Evolutionary conservation across 1,140 invertebrate genomes (phyloP), one percentile per base, ranked within the genome.

Genomic region (Aphelenchoides fujianensis): DNA sequence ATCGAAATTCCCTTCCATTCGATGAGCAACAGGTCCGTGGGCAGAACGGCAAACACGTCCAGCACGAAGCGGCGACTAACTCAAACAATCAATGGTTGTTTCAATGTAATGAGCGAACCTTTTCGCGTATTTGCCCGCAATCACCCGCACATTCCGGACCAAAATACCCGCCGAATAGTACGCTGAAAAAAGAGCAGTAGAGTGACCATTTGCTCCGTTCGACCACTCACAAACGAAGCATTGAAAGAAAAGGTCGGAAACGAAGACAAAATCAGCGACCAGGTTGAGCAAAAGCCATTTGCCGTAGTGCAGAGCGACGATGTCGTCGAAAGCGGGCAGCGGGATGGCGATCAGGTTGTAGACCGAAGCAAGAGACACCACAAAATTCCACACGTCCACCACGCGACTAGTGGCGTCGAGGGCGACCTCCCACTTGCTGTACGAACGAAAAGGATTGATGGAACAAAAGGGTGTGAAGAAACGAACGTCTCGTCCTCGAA

Each of bases 381-480:
- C 19, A 16, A 30, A 32, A 2, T 69, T 30, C 67, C 67, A 69
- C 12, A 16, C n/a, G 16, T 19, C 19, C 1, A 69, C 16, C 12
- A 9, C n/a, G 1, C n/a, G 12, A 35, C 67, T 69, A 12, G 23
- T 19, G n/a, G 30, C 67, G 2, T 69, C 67, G n/a, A 69, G 35
- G n/a, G 67, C 68, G 19, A 69, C 19, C 1, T 71, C 67, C 16
- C 16, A 5, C 23, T 30, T 23, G 57, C 67, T 69, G 30, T 23
- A 69, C 23, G 32, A n/a, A n/a, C n/a, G n/a, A n/a, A n/a, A n/a
- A n/a, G n/a, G n/a, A n/a, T n/a, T n/a, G n/a, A n/a, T n/a, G n/a
- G n/a, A n/a, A n/a, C n/a, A n/a, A 71, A 69, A 69, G 1, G n/a
- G 2, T 69, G 61, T 69, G 12, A 68, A 70, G 16, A 71, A 71